Conservation (phyloP, 1,140 invertebrate genomes). For the Muscidifurax raptorellus region DNA sequence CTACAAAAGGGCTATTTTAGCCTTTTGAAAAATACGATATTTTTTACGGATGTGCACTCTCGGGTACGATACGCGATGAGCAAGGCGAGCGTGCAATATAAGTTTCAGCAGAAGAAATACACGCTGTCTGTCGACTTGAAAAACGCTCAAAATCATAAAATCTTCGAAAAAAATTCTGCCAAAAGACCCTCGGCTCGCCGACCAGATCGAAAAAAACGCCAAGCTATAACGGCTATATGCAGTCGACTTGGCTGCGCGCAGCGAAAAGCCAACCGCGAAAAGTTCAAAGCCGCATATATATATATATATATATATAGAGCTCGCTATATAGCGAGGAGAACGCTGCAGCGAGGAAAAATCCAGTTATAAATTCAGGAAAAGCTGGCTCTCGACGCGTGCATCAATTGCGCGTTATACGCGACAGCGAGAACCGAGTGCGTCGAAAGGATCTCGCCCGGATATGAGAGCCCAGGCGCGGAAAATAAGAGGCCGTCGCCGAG, state of each 20-base stretch:
- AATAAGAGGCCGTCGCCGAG: slow-evolving; percentile 21
- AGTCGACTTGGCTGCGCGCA: background rate
- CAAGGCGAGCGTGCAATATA: no score
- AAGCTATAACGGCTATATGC: background rate
- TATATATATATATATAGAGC: no score
- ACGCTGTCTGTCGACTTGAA: no score
- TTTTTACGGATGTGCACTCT: no score
- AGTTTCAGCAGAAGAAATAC: no score
- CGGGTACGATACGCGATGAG: no score
- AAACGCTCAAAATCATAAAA: no score
- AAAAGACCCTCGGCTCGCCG: background rate
- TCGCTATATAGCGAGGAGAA: background rate
- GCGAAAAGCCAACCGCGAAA: background rate
- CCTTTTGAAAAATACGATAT: no score
- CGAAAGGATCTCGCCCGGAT: slow-evolving; percentile 16
- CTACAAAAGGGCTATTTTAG: no score
- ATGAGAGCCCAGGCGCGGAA: background rate
- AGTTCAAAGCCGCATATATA: slow-evolving; percentile 31
- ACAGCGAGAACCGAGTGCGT: background rate
- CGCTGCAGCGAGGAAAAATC: slow-evolving; percentile 13
- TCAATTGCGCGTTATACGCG: slow-evolving; percentile 23
- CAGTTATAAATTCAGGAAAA: slow-evolving; percentile 37
- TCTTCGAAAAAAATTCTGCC: background rate
- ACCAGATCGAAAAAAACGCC: background rate
- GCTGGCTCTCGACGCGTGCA: slow-evolving; percentile 33